phyloP scores from a whole-genome alignment of 1,140 invertebrate genomes.

The Euura lappo region DNA sequence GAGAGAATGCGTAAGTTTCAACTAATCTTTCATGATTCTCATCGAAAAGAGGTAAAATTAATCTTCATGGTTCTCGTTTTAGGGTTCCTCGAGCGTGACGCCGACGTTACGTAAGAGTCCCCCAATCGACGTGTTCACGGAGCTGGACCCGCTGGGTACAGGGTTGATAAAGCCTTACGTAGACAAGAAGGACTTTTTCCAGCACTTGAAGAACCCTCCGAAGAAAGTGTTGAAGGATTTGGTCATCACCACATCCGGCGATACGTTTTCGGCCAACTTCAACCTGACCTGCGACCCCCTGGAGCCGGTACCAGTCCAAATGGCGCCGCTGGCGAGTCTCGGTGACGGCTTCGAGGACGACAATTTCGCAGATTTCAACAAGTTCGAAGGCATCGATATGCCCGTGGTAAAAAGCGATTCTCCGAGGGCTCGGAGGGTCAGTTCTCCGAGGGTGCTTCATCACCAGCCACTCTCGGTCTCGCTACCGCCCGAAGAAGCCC shows the following conservation, averaged over 20 bases:
- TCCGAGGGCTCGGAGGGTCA: slow-evolving; percentile 35
- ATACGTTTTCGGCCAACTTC: slow-evolving; percentile 55
- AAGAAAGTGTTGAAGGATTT: slow-evolving; percentile 90
- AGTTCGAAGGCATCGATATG: slow-evolving; percentile 49
- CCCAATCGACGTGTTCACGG: slow-evolving; percentile 84
- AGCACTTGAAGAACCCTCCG: slow-evolving; percentile 90
- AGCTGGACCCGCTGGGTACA: slow-evolving; percentile 89
- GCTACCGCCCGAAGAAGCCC: slow-evolving; percentile 67
- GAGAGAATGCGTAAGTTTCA: slow-evolving; percentile 40
- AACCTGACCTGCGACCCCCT: slow-evolving; percentile 39
- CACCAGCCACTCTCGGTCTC: slow-evolving; percentile 71
- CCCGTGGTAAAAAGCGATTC: slow-evolving; percentile 28
- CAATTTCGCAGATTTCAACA: slow-evolving; percentile 56
- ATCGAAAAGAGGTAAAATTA: too few species aligned
- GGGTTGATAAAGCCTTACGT: slow-evolving; percentile 89
- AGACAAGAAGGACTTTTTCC: slow-evolving; percentile 95
- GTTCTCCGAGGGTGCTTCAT: slow-evolving; percentile 35
- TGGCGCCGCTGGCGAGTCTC: slow-evolving; percentile 18
- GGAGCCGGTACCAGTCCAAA: slow-evolving; percentile 41
- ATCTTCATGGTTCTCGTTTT: too few species aligned
- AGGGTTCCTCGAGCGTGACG: slow-evolving; percentile 34
- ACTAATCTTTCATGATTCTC: too few species aligned
- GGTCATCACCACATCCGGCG: slow-evolving; percentile 55
- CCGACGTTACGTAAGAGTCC: slow-evolving; percentile 42
- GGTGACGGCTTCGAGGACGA: slow-evolving; percentile 44